phyloP scores from a whole-genome alignment of 2,888 invertebrate species.

The Tuta absoluta region DNA sequence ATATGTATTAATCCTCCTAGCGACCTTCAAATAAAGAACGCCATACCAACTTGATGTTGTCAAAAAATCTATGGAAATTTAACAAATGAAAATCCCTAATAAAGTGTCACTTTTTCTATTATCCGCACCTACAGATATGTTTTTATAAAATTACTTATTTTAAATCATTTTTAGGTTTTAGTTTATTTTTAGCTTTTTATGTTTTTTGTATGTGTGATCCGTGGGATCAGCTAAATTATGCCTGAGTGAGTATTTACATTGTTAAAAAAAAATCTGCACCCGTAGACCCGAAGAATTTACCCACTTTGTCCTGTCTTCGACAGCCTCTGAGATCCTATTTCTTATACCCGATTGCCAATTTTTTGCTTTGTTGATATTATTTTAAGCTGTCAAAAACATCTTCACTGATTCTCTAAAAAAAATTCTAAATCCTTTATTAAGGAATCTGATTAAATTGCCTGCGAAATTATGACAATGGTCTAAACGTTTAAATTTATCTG shows the following conservation, averaged over 20 bases:
- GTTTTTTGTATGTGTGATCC: constrained; percentile 33
- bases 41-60: no score
- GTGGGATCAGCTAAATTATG: constrained; percentile 61
- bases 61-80: not conserved
- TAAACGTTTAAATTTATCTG: no score
- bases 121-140: constrained; percentile 65
- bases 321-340: not conserved
- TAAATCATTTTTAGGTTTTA: constrained; percentile 66
- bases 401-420: no score
- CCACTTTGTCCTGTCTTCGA: not conserved
- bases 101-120: constrained; percentile 59
- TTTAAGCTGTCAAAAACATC: no score
- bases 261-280: not conserved
- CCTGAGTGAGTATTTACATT: constrained; percentile 61
- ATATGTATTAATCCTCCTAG: no score
- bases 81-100: constrained; percentile 43
- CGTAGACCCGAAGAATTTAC: no score
- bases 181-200: constrained; percentile 57
- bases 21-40: no score
- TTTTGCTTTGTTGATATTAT: no score
- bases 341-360: no score
- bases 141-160: constrained; percentile 73
- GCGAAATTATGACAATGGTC: no score
- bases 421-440: no score
- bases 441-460: no score